Conservation (phyloP, 2,888 invertebrate genomes). For the Junonia oenone region DNA sequence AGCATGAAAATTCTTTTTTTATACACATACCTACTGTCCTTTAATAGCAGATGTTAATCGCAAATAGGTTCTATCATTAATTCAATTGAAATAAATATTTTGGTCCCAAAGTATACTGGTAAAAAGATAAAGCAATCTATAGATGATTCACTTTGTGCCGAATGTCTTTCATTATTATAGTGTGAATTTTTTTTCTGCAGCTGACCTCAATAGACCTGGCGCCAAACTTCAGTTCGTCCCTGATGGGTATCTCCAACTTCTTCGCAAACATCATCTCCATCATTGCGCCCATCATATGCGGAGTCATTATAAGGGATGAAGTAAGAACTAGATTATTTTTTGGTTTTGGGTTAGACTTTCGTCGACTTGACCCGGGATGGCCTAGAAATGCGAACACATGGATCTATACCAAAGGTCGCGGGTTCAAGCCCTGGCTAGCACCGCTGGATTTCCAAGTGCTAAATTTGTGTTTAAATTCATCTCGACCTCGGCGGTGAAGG, state of each 20-base stretch:
- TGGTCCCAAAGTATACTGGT: neutral
- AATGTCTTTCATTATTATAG: neutral
- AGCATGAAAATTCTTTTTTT: neutral
- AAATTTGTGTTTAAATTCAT: no score
- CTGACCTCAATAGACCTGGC: slow-evolving; percentile 90
- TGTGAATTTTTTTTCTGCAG: slow-evolving; percentile 46
- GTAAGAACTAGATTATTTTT: slow-evolving; percentile 79
- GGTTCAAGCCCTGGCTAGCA: no score
- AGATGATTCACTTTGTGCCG: no score
- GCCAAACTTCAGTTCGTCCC: slow-evolving; percentile 88
- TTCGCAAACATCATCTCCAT: slow-evolving; percentile 87
- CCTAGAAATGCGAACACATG: no score
- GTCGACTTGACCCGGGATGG: no score
- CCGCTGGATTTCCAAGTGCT: no score
- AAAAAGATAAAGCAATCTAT: no score
- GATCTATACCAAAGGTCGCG: no score
- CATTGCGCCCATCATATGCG: slow-evolving; percentile 86
- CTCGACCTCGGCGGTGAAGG: no score
- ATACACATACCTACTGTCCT: neutral
- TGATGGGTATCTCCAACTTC: slow-evolving; percentile 92
- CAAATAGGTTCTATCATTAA: neutral
- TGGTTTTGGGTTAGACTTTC: no score
- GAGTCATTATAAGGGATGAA: slow-evolving; percentile 83
- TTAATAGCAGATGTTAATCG: slow-evolving; percentile 8
- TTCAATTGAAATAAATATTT: slow-evolving; percentile 7